A percentile compares a stretch with the other conserved stretches of the same genome.
These are phyloP conservation scores for Anoplophora glabripennis DNA, from an alignment of 1,140 invertebrate genomes.

Conservation along the genomic window DNA sequence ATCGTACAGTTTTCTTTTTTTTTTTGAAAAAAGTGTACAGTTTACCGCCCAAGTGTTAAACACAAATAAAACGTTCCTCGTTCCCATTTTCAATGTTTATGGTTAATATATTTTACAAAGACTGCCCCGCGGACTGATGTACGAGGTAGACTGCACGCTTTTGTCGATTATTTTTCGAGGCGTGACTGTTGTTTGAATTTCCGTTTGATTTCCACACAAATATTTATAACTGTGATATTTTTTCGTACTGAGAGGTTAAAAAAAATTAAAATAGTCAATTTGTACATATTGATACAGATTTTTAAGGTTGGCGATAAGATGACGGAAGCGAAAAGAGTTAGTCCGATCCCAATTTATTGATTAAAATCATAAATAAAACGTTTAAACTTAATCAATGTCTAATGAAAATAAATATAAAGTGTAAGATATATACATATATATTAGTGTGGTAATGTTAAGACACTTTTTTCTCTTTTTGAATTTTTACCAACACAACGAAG, in stretches of 20 bases:
- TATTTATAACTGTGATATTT: slow-evolving; percentile 45
- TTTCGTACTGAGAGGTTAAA: slow-evolving; percentile 42
- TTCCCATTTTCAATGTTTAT: too few species aligned
- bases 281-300: slow-evolving; percentile 38
- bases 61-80: too few species aligned
- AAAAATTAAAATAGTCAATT: slow-evolving; percentile 43
- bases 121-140: too few species aligned
- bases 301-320: slow-evolving; percentile 16
- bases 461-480: slow-evolving; percentile 7
- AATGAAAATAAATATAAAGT: background rate
- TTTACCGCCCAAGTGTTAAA: too few species aligned
- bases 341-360: too few species aligned
- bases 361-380: background rate
- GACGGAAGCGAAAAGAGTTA: background rate
- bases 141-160: too few species aligned
- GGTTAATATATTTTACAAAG: too few species aligned
- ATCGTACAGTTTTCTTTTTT: too few species aligned
- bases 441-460: slow-evolving; percentile 11
- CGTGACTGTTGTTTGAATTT: slow-evolving; percentile 1
- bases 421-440: slow-evolving; percentile 15
- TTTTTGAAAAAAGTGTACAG: too few species aligned
- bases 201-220: slow-evolving; percentile 29
- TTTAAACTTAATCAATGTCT: background rate
- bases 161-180: too few species aligned
- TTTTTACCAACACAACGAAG: slow-evolving; percentile 24